Base-by-base conservation (phyloP, 2,113 vertebrate species). In the Albula goreensis region DNA sequence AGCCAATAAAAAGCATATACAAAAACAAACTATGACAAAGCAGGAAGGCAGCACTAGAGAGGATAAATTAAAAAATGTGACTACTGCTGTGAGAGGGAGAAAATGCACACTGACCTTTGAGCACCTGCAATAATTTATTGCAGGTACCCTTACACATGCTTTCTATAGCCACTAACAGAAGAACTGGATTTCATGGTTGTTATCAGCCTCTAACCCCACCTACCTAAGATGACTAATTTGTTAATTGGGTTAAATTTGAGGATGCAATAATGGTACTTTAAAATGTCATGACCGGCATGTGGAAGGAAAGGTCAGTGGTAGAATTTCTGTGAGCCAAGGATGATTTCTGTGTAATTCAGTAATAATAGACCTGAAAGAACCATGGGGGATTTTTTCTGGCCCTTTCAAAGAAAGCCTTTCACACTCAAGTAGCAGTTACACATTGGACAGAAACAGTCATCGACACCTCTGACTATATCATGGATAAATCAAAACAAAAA, bases 1-100 rank as follows among this genome's bases (percentile, higher is more conserved):
- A 19, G 83, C 84, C 81, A 70, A 80, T 85, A 89, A 87, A 84
- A 86, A 51, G 81, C 80, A 85, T 19, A 81, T 25, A 82, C 81
- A 81, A 88, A 86, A 88, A 81, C 52, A 85, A 80, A 50, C 41
- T 17, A 51, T 31, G 19, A 53, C 80, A 49, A 82, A 19, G 49
- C 48, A 31, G 48, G 53, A 60, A 87, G 52, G 80, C 31, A 50
- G 22, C 77, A 49, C 51, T 77, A 80, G 85, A 81, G 83, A 83
- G 86, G 82, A 85, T 50, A 84, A 78, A 85, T 86, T 56, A 88
- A 41, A 41, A 41, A 86, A 87, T 60, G 86, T 51, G 52, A 83
- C 78, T 83, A 83, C 82, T 80, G 56, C 25, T n/a, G 7, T 60
- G 53, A 57, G 10, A 41, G 53, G 81, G 12, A 31, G 81, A 19